These are phyloP conservation scores for Nycticorax nycticorax DNA, from an alignment of 2,113 vertebrate species.

Conservation along the genomic window DNA sequence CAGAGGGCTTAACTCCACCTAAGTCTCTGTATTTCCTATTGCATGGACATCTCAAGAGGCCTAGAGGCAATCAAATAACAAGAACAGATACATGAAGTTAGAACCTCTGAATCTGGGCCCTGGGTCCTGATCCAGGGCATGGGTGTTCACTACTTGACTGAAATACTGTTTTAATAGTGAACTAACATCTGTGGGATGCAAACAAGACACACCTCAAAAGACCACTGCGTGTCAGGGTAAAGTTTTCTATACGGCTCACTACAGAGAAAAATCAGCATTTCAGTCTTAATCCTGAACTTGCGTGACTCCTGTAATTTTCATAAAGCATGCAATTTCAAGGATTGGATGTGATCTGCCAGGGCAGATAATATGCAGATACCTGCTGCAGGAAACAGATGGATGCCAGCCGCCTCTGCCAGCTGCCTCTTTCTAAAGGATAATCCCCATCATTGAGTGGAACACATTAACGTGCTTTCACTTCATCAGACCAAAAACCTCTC, in stretches of 20 bases:
- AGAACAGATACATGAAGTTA: not conserved
- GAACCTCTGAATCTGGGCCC: not conserved
- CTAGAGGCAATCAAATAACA: not conserved
- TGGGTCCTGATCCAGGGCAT: not conserved
- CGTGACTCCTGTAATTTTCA: not conserved
- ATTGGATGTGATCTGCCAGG: not conserved
- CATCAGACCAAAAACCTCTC: not conserved
- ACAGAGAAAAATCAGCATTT: not conserved
- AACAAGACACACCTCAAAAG: not conserved
- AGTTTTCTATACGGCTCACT: not conserved
- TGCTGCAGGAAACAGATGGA: conserved; percentile 31
- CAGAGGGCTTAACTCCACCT: not conserved
- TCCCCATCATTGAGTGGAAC: conserved; percentile 2
- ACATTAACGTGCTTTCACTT: conserved; percentile 39
- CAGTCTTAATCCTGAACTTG: not conserved
- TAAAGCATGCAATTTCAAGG: not conserved
- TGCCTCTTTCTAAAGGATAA: not conserved
- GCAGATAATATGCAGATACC: conserved; percentile 7
- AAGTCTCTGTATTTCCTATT: not conserved
- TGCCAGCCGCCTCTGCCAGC: conserved; percentile 13
- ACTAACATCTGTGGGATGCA: not conserved
- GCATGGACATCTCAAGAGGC: not conserved
- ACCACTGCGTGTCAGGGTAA: not conserved
- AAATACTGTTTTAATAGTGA: not conserved
- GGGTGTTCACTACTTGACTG: not conserved